Evolutionary conservation across 2,888 invertebrate species (phyloP), one percentile per base, ranked within the genome.

Genomic region (Chrysolina oricalcia): DNA sequence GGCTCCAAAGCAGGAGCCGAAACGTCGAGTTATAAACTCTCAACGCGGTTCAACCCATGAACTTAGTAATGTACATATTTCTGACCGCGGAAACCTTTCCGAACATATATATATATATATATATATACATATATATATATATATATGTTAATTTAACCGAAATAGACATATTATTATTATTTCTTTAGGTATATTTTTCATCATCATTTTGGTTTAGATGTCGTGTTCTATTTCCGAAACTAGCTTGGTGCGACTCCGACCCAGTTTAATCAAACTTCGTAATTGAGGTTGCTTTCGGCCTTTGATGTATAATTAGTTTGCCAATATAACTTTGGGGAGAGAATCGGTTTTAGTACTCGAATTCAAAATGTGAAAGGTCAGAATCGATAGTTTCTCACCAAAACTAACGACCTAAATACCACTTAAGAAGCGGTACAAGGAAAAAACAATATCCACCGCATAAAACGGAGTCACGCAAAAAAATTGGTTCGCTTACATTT

Each of bases 341-440:
- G 56, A 72, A 72, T 72, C 72, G 56, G 66, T 68, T 62, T 70
- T 70, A 68, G 41, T 71, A 62, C 46, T 77, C 27, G 27, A 27
- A 17, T 59, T 11, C 59, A 35, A 59, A 59, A 59, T 59, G 59
- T n/a, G n/a, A 59, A 74, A 72, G 72, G 65, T 65, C 59, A 23
- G 15, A 77, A 78, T 80, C 80, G 48, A 80, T 77, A 75, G 53
- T 41, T 68, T 73, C 63, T 63, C 74, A 69, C 71, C 71, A 74
- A 70, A 56, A 70, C 72, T 75, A 63, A 73, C 70, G 80, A 78
- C 80, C 80, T 70, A 78, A 77, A 80, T 80, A 80, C 80, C 80
- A 80, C 76, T 75, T 80, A 70, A 73, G 75, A 73, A 68, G 72
- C 68, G 80, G 80, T 78, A 80, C 80, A 76, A 75, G 71, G 70